phyloP scores from a whole-genome alignment of 1,140 invertebrate genomes.

The Drosophila albomicans region DNA sequence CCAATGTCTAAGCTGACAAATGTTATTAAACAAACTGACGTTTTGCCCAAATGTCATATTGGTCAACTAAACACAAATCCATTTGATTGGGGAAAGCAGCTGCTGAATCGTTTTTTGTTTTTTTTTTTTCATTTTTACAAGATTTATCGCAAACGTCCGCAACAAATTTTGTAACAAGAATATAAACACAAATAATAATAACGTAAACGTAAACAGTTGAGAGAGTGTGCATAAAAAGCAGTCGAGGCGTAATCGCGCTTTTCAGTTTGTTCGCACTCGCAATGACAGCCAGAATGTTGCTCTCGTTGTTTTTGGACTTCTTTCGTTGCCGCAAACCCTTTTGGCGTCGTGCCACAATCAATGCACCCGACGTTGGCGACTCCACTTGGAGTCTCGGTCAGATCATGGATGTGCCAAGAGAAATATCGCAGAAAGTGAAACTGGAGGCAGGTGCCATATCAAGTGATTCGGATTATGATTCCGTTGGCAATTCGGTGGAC shows the following conservation, averaged over 20 bases:
- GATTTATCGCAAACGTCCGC: too few relatives aligned
- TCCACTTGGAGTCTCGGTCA: neutral
- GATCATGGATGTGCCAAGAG: neutral
- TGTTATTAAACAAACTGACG: too few relatives aligned
- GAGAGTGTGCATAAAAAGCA: constrained; percentile 13
- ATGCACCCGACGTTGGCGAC: too few relatives aligned
- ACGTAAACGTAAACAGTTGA: constrained; percentile 5
- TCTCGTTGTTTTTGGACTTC: constrained; percentile 48
- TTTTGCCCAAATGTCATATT: too few relatives aligned
- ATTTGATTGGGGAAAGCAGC: too few relatives aligned
- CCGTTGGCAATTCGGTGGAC: neutral
- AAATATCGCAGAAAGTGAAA: too few relatives aligned
- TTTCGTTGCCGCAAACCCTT: constrained; percentile 42
- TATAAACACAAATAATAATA: neutral
- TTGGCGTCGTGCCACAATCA: neutral
- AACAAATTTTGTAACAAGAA: neutral
- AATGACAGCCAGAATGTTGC: constrained; percentile 48
- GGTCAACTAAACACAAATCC: too few relatives aligned
- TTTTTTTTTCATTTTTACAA: too few relatives aligned
- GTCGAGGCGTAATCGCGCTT: neutral
- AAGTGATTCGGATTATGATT: constrained; percentile 7
- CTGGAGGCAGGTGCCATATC: too few relatives aligned
- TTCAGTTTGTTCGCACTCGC: constrained; percentile 18
- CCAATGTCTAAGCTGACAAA: too few relatives aligned
- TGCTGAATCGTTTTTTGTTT: too few relatives aligned